Percentiles rank a stretch among this genome's conserved stretches.
These are phyloP conservation scores for Pangasianodon hypophthalmus DNA, from an alignment of 2,113 vertebrate species.

Conservation along the genomic window DNA sequence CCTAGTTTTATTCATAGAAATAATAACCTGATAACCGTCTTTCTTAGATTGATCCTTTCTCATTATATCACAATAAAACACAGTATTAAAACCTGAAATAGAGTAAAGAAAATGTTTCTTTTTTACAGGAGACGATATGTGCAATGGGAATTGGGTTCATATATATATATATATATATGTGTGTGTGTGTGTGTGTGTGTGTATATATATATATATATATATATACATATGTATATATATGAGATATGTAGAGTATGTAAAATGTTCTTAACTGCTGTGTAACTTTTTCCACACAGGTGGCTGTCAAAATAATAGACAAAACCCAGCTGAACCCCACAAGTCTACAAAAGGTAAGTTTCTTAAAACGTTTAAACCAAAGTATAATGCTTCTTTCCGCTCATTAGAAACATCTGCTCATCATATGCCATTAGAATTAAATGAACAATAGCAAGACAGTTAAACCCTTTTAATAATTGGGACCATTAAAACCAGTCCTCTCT, in stretches of 20 bases:
- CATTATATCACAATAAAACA: background rate
- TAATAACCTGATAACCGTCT: background rate
- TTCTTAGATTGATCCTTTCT: background rate
- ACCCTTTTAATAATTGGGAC: background rate
- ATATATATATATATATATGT: too few species aligned
- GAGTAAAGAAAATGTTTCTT: background rate
- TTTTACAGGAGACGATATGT: too few species aligned
- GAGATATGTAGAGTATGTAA: background rate
- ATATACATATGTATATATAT: background rate
- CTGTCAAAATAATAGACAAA: slow-evolving; percentile 99
- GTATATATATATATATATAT: too few species aligned
- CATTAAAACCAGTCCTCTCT: background rate
- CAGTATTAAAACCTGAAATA: background rate
- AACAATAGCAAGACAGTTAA: background rate
- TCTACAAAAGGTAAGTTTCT: slow-evolving; percentile 91
- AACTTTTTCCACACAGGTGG: slow-evolving; percentile 77
- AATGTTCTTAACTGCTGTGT: background rate
- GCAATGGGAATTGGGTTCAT: too few species aligned
- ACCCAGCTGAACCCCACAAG: slow-evolving; percentile 97
- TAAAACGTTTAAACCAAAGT: background rate
- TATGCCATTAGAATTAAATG: slow-evolving; percentile 5
- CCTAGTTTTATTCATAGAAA: background rate
- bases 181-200: too few species aligned
- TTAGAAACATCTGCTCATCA: background rate
- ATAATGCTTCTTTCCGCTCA: background rate